Evolutionary conservation across 2,113 vertebrate genomes (phyloP), one percentile per base, ranked within the genome.

Genomic region (Scopus umbretta): DNA sequence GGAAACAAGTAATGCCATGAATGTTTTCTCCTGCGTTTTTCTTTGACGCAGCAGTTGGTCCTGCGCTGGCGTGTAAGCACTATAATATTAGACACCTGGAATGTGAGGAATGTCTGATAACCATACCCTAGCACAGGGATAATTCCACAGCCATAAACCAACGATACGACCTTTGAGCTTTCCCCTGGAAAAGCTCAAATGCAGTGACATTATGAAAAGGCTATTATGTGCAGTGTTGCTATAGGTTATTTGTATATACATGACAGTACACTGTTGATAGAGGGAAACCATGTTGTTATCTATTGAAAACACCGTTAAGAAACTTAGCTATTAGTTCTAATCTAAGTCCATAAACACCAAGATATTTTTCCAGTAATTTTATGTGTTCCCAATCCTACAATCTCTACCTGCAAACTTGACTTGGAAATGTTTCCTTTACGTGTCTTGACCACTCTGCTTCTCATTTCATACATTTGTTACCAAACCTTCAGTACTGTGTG

Each of bases 71-170:
- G 3, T 79, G 90, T 63, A 92, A 98, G 95, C 93, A 91, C 97
- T 97, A 93, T 80, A 97, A 96, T 97, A 98, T 98, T 97, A 98
- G 97, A 98, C 97, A 96, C 96, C 96, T 96, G 98, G 98, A 98
- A 98, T 98, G 98, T 78, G 68, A 98, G 94, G 98, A 98, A 99
- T 98, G 98, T 91, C 97, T 96, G 98, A 97, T 98, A 98, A 92
- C 95, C 88, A 95, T 86, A 94, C 55, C 76, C 89, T 93, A 94
- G 95, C 83, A 90, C 94, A 90, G 92, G 96, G 97, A 97, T 97
- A 97, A 98, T 96, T 95, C 97, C 94, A 97, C 88, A 94, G 97
- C 96, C 91, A 94, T 94, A 97, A 98, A 97, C 94, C 96, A 96
- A 96, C 49, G 36, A 93, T 71, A 71, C 1, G 96, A 97, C 98